A percentile compares a stretch with the other conserved stretches of the same genome.
Evolutionary conservation across 2,113 vertebrate genomes (phyloP).

Genomic region (Okapia johnstoni): DNA sequence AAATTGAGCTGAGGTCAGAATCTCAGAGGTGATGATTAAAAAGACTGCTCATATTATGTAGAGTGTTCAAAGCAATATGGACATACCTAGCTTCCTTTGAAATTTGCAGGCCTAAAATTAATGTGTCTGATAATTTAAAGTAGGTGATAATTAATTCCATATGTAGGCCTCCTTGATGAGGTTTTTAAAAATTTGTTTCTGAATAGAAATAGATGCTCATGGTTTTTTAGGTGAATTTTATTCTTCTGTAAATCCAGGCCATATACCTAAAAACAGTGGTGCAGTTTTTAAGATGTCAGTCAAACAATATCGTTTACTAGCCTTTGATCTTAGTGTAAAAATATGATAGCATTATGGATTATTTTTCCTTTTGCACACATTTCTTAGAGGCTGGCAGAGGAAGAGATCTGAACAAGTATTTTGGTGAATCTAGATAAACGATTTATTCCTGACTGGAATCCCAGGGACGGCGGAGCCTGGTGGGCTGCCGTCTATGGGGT

Average conservation of each 20-base stretch:
- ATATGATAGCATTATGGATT: neutral
- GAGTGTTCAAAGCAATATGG: neutral
- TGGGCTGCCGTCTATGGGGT: too few relatives aligned
- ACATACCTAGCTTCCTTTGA: neutral
- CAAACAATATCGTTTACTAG: neutral
- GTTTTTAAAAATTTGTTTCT: constrained; percentile 9
- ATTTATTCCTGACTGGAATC: constrained; percentile 18
- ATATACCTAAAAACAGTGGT: neutral
- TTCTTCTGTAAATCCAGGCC: neutral
- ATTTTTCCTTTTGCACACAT: neutral
- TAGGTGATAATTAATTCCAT: constrained; percentile 20
- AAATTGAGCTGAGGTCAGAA: neutral
- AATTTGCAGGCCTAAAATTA: neutral
- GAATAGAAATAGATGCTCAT: neutral
- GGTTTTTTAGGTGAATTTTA: neutral
- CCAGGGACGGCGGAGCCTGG: too few relatives aligned
- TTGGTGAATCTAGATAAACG: neutral
- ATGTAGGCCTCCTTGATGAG: neutral
- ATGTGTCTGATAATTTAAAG: neutral
- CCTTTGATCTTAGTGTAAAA: neutral
- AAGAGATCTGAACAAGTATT: neutral
- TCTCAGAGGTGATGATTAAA: neutral
- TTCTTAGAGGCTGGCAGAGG: neutral
- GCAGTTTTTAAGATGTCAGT: neutral
- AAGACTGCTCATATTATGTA: neutral